A percentile compares a stretch with the other conserved stretches of the same genome.
These are phyloP conservation scores for Congeria kusceri DNA, from an alignment of 2,888 invertebrate genomes.

Conservation along the genomic window DNA sequence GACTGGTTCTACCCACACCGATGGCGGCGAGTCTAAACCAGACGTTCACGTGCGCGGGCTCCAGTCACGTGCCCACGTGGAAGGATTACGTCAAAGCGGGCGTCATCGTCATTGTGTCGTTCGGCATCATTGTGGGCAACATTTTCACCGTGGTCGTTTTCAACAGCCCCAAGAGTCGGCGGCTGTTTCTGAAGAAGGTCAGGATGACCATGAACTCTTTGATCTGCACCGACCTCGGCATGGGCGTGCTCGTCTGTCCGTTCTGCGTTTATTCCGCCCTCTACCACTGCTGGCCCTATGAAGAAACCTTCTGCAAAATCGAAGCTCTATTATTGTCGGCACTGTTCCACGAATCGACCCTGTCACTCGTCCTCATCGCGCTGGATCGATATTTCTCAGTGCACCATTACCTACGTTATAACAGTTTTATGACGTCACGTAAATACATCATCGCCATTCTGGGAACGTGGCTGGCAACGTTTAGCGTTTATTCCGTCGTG, in stretches of 20 bases:
- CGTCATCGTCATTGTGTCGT: slow-evolving; percentile 50
- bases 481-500: slow-evolving; percentile 55
- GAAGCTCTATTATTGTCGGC: slow-evolving; percentile 62
- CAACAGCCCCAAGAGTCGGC: slow-evolving; percentile 44
- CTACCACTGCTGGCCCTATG: slow-evolving; percentile 64
- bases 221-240: slow-evolving; percentile 61
- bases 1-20: neutral
- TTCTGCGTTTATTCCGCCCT: slow-evolving; percentile 61
- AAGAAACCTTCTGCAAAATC: slow-evolving; percentile 58
- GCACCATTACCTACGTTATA: slow-evolving; percentile 53
- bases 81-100: slow-evolving; percentile 53
- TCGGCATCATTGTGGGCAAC: slow-evolving; percentile 56
- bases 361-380: slow-evolving; percentile 60
- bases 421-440: slow-evolving; percentile 55
- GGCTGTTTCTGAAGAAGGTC: slow-evolving; percentile 55
- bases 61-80: slow-evolving; percentile 36
- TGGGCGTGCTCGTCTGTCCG: slow-evolving; percentile 61
- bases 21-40: slow-evolving; percentile 36
- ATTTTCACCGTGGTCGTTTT: slow-evolving; percentile 58
- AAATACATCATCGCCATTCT: slow-evolving; percentile 54
- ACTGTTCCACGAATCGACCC: slow-evolving; percentile 66
- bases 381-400: slow-evolving; percentile 64
- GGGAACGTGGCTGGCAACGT: slow-evolving; percentile 55
- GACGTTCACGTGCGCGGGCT: slow-evolving; percentile 48
- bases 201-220: slow-evolving; percentile 65